Evolutionary conservation across 2,888 invertebrate genomes (phyloP).

Genomic region (Tillus elongatus): DNA sequence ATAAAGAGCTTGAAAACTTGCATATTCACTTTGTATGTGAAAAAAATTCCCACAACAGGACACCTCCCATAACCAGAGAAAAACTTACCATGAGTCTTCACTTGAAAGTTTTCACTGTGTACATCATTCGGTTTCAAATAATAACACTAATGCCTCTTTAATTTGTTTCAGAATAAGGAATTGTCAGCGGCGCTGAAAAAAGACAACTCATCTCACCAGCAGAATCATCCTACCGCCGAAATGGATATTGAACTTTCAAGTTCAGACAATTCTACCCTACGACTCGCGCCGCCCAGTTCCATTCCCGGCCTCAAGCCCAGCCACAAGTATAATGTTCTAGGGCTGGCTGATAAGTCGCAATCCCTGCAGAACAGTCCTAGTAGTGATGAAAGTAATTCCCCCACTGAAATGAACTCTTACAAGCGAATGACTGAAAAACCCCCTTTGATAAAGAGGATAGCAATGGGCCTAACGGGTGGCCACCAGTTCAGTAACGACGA

Average conservation of each 20-base stretch:
- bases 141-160: too few relatives aligned
- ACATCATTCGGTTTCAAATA: too few relatives aligned
- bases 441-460: constrained; percentile 66
- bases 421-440: constrained; percentile 73
- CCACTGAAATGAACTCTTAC: constrained; percentile 79
- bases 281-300: constrained; percentile 51
- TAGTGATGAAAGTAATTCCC: constrained; percentile 81
- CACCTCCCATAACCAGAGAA: too few relatives aligned
- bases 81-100: too few relatives aligned
- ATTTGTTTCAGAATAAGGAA: constrained; percentile 38
- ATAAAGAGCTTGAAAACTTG: too few relatives aligned
- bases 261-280: constrained; percentile 43
- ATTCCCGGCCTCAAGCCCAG: constrained; percentile 59
- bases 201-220: constrained; percentile 28
- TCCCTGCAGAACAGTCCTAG: constrained; percentile 53
- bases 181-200: constrained; percentile 33
- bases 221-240: constrained; percentile 32
- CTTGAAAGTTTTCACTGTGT: too few relatives aligned
- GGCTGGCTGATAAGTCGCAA: constrained; percentile 25
- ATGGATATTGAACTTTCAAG: constrained; percentile 48
- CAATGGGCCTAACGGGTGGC: constrained; percentile 60
- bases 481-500: constrained; percentile 42
- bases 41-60: too few relatives aligned
- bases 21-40: too few relatives aligned
- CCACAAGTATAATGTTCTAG: constrained; percentile 49